Evolutionary conservation across 2,113 vertebrate genomes (phyloP).

Genomic region (Spermophilus dauricus): DNA sequence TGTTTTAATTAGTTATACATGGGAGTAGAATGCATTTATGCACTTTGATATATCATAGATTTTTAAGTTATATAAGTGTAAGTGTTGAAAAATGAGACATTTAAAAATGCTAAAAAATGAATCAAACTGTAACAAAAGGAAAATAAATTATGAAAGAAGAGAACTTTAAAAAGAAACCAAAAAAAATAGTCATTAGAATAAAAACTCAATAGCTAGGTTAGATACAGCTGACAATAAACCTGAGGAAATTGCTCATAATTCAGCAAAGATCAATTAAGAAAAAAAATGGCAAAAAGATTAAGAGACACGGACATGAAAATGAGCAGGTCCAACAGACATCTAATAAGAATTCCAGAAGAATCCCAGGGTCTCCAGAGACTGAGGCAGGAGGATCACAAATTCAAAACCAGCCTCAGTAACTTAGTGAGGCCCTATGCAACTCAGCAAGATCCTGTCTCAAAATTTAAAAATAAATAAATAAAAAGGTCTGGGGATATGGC

Average conservation of each 20-base stretch:
- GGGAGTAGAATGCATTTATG: too few species aligned
- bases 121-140: neutral
- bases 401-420: too few species aligned
- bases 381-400: too few species aligned
- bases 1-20: too few species aligned
- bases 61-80: neutral
- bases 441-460: too few species aligned
- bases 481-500: too few species aligned
- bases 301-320: slow-evolving; percentile 18
- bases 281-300: slow-evolving; percentile 12
- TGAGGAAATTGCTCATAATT: slow-evolving; percentile 52
- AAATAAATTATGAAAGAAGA: neutral
- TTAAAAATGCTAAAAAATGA: slow-evolving; percentile 23
- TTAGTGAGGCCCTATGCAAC: too few species aligned
- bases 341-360: slow-evolving; percentile 29
- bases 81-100: neutral
- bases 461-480: too few species aligned
- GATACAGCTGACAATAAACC: neutral
- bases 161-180: slow-evolving; percentile 24
- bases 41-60: too few species aligned
- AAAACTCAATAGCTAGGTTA: slow-evolving; percentile 7
- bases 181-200: slow-evolving; percentile 48
- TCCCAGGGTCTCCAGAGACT: too few species aligned
- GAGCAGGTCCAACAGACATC: neutral
- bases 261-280: neutral